phyloP scores from a whole-genome alignment of 2,113 vertebrate species.

The Cyprinodon brontotheroides region DNA sequence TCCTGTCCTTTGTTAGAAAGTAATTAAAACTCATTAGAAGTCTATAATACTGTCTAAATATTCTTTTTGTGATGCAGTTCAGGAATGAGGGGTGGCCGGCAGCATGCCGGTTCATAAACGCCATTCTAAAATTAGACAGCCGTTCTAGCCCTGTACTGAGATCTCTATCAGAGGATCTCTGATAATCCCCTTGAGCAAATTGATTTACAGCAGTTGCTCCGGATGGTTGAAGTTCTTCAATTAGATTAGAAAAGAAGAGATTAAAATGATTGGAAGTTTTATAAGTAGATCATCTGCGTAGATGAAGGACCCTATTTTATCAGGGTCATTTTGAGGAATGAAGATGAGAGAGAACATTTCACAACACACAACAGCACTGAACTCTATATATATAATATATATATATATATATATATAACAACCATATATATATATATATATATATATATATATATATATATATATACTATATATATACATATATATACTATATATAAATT shows the following conservation, averaged over 20 bases:
- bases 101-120: neutral
- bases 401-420: no score
- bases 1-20: neutral
- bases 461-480: no score
- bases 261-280: neutral
- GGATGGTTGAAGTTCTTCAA: neutral
- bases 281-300: neutral
- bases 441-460: no score
- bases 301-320: neutral
- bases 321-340: neutral
- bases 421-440: no score
- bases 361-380: neutral
- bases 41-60: neutral
- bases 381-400: no score
- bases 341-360: neutral
- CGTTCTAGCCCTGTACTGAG: neutral
- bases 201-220: constrained; percentile 1
- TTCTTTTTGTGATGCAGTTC: constrained; percentile 7
- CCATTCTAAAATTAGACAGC: constrained; percentile 5
- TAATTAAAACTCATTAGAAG: neutral
- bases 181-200: neutral
- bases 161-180: neutral
- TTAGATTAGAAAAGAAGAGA: neutral
- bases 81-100: neutral
- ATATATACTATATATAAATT: no score